Evolutionary conservation across 2,113 vertebrate species (phyloP).

Genomic region (Micronycteris hirsuta): DNA sequence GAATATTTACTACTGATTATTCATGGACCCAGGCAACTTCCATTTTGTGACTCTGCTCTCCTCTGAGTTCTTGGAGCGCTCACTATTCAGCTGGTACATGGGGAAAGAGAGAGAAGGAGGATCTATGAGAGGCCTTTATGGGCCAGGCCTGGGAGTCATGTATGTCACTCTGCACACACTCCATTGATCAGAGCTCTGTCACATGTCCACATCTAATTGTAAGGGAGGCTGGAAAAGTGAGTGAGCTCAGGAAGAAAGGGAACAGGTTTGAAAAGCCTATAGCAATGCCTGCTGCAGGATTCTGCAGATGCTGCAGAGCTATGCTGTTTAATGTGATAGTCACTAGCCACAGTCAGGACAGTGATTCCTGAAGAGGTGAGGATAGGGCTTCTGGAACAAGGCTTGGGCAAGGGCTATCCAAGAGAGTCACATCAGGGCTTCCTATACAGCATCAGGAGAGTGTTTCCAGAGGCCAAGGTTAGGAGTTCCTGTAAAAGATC

Average conservation of each 20-base stretch:
- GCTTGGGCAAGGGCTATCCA: neutral
- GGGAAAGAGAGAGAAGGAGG: neutral
- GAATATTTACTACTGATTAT: constrained; percentile 10
- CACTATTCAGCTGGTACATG: neutral
- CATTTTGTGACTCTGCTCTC: neutral
- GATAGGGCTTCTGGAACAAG: neutral
- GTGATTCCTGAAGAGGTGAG: neutral
- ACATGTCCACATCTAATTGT: neutral
- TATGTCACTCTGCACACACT: neutral
- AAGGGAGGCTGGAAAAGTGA: neutral
- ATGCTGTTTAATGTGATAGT: neutral
- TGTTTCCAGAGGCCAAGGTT: constrained; percentile 1
- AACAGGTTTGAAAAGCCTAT: neutral
- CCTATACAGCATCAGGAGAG: neutral
- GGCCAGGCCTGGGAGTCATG: neutral
- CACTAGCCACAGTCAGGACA: neutral
- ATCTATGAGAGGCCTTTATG: neutral
- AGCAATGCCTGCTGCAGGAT: neutral
- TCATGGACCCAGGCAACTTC: neutral
- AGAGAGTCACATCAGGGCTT: constrained; percentile 7
- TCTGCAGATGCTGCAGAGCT: neutral
- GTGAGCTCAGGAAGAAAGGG: neutral
- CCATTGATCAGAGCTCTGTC: neutral
- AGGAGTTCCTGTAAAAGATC: neutral
- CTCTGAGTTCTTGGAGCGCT: neutral